Evolutionary conservation across 2,113 vertebrate genomes (phyloP).

Genomic region (Archilochus colubris): DNA sequence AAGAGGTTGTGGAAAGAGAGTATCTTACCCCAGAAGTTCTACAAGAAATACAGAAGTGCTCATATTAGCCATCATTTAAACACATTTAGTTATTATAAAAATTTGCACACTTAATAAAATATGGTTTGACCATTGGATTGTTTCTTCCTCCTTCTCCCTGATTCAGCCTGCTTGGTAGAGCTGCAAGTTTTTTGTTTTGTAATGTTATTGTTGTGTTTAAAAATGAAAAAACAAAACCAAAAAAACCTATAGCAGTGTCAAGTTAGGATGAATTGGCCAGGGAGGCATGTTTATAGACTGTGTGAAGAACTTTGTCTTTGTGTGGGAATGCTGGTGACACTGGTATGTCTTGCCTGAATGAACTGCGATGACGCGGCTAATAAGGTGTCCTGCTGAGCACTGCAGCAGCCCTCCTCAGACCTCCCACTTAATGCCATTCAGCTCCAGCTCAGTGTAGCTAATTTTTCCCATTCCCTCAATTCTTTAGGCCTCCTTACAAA

Average conservation of each 20-base stretch:
- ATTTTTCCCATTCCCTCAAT: constrained; percentile 86
- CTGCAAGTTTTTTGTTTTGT: constrained; percentile 36
- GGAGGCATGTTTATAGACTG: constrained; percentile 93
- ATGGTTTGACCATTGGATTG: constrained; percentile 75
- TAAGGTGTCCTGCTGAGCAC: constrained; percentile 79
- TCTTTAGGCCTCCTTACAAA: constrained; percentile 83
- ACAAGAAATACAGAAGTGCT: fast-evolving
- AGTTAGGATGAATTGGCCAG: constrained; percentile 83
- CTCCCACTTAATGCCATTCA: constrained; percentile 90
- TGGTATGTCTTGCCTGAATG: constrained; percentile 89
- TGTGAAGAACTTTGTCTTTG: constrained; percentile 92
- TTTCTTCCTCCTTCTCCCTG: constrained; percentile 64
- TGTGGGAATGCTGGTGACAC: constrained; percentile 88
- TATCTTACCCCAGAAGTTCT: neutral
- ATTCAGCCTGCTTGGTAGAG: constrained; percentile 50
- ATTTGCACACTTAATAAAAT: constrained; percentile 75
- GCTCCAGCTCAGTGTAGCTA: constrained; percentile 87
- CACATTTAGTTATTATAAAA: constrained; percentile 57
- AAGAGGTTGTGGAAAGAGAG: neutral
- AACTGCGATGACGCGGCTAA: constrained; percentile 87
- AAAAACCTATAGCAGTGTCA: constrained; percentile 65
- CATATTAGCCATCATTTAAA: neutral
- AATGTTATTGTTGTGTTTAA: constrained; percentile 56
- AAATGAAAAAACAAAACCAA: neutral
- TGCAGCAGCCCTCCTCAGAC: constrained; percentile 76